Base-by-base conservation (phyloP, 2,888 invertebrate species). In the Phanerotoma sp. region DNA sequence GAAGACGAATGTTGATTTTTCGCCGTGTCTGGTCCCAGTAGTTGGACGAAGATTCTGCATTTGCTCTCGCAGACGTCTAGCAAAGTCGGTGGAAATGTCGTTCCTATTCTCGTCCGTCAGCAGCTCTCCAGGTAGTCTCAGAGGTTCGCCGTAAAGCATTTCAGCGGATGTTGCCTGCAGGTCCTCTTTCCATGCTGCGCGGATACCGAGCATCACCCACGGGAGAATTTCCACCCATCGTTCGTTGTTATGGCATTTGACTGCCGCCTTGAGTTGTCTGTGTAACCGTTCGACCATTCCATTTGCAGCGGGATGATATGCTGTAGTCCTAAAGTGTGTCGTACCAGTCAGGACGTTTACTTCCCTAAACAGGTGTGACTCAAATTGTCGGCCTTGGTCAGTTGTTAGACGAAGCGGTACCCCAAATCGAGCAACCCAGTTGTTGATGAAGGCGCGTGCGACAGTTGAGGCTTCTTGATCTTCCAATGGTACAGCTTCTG, bases 121-220 rank as follows among this genome's bases (percentile, higher is more conserved):
- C 20, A 7, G 13, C 32, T 69, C 66, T 1, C 67, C 66, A 0
- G 69, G 67, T 6, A 68, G 53, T 1, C 66, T 57, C 2, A 66
- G 50, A 0, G 66, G 60, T 13, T 66, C 62, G 10, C 67, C 65
- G 45, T 65, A 69, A 1, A 65, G 62, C 0, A 67, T 45, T 48
- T 70, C 66, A 0, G 68, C 66, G 3, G 66, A 11, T 1, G 68
- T 58, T 7, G 63, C 38, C 11, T 49, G 28, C 5, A 75, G 54
- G 18, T 74, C 74, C 1, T 67, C 63, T 2, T 62, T 46, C 13
- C 67, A 66, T 3, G 64, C 63, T 10, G 61, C 32, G 22, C 68
- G 51, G 16, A 69, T 60, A 15, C 65, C 67, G 5, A 67, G 54
- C 9, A 67, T 52, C 20, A 69, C 63, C 7, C 57, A 54, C 2